These are phyloP conservation scores for Adineta ricciae DNA, from an alignment of 2,888 invertebrate species.

Conservation along the genomic window DNA sequence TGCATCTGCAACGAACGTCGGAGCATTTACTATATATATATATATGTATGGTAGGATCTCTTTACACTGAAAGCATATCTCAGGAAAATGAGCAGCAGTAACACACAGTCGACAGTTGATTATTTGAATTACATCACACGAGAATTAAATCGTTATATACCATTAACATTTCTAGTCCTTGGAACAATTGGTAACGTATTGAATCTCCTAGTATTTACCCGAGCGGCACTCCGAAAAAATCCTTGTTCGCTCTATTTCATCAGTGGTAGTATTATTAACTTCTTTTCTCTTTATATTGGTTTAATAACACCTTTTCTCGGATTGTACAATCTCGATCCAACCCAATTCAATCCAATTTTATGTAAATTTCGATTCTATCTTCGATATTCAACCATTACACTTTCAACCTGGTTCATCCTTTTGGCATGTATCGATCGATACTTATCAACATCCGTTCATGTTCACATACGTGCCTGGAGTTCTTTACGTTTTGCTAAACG, in stretches of 20 bases:
- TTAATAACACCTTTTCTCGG: not conserved
- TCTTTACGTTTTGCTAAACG: not conserved
- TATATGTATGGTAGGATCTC: no score
- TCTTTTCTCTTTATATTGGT: not conserved
- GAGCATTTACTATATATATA: no score
- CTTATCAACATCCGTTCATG: not conserved
- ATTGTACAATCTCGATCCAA: not conserved
- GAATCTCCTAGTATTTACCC: not conserved
- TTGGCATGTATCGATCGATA: not conserved
- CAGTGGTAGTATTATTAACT: not conserved
- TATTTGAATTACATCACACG: not conserved
- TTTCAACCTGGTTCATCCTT: slow-evolving; percentile 4
- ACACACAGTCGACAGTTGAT: not conserved
- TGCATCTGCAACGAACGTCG: no score
- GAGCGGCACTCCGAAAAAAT: not conserved
- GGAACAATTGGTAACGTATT: not conserved
- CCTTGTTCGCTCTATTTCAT: not conserved
- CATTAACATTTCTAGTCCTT: not conserved
- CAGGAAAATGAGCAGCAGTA: not conserved
- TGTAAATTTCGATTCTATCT: not conserved
- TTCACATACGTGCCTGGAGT: not conserved
- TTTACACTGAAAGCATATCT: not conserved
- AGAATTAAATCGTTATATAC: slow-evolving; percentile 17
- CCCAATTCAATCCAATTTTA: not conserved
- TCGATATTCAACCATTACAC: not conserved